Base-by-base conservation (phyloP, 2,888 invertebrate genomes). In the Sesamia inferens region DNA sequence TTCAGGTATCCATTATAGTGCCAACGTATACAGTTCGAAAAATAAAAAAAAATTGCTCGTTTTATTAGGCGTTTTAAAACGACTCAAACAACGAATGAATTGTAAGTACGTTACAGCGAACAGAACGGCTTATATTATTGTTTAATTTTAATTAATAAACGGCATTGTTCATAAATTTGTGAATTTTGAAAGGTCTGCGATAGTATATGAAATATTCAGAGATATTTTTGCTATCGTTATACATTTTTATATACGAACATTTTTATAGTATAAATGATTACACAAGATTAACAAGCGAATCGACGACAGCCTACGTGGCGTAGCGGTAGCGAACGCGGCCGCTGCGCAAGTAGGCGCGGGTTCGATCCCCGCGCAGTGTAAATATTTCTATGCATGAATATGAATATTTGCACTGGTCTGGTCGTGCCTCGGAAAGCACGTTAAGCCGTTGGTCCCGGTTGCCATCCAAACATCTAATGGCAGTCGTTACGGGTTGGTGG, bases 61-160 rank as follows among this genome's bases (percentile, higher is more conserved):
- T 54, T 47, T 24, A 42, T 74, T 69, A n/a, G n/a, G n/a, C 76
- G 67, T 67, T 59, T 70, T 67, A 54, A 81, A 79, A 68, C 2
- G 10, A 8, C 16, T 59, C 13, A 5, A 51, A 61, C 31, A 57
- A 44, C 6, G 11, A 48, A 44, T 44, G 61, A 65, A 79, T 81
- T 57, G n/a, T n/a, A n/a, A n/a, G 14, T 14, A 81, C 51, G 44
- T 13, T 59, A 68, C 51, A 48, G 22, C 22, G 13, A 42, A 42
- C 47, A 65, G 14, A 62, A 54, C 19, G 22, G 6, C 31, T 4
- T 44, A 51, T 47, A 42, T 42, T 58, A 31, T 48, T 78, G n/a
- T 72, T 57, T 79, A 48, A 57, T 48, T 57, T 61, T 47, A 19
- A 24, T 74, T 16, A 61, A 68, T 68, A 48, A 61, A 77, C 47